A percentile compares a stretch with the other conserved stretches of the same genome.
Conservation (phyloP, 1,140 invertebrate species). For the Melanaphis sacchari region DNA sequence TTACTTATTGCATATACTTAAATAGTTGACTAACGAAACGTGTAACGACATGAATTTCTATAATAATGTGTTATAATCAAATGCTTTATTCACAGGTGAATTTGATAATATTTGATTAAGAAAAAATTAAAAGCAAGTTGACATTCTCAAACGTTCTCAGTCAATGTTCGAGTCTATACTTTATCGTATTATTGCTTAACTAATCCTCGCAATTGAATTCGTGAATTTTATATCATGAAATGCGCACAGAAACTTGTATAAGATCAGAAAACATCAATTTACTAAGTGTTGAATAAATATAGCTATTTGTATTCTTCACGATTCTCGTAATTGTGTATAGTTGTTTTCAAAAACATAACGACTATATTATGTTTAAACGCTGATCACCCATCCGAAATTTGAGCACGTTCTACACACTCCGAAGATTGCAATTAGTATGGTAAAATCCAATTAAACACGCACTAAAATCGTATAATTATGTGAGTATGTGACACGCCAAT, state of each 20-base stretch:
- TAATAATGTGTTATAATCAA: background rate
- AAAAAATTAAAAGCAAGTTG: background rate
- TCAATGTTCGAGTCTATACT: background rate
- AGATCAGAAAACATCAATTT: too few species aligned
- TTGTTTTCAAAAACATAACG: background rate
- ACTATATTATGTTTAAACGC: background rate
- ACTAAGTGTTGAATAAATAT: too few species aligned
- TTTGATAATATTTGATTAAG: background rate
- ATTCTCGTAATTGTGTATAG: background rate
- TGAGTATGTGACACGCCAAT: background rate
- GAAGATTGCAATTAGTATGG: background rate
- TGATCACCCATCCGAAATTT: background rate
- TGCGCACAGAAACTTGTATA: background rate
- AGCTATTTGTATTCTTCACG: background rate
- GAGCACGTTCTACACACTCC: background rate
- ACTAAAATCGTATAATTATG: background rate
- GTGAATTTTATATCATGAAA: too few species aligned
- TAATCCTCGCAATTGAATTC: rapidly evolving
- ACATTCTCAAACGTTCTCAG: background rate
- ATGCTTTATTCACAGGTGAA: background rate
- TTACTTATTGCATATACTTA: too few species aligned
- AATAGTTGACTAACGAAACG: too few species aligned
- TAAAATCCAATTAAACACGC: background rate
- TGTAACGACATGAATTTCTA: too few species aligned
- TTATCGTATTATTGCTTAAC: background rate